Evolutionary conservation across 2,113 vertebrate species (phyloP).

Genomic region (Pseudorectes ferrugineus): DNA sequence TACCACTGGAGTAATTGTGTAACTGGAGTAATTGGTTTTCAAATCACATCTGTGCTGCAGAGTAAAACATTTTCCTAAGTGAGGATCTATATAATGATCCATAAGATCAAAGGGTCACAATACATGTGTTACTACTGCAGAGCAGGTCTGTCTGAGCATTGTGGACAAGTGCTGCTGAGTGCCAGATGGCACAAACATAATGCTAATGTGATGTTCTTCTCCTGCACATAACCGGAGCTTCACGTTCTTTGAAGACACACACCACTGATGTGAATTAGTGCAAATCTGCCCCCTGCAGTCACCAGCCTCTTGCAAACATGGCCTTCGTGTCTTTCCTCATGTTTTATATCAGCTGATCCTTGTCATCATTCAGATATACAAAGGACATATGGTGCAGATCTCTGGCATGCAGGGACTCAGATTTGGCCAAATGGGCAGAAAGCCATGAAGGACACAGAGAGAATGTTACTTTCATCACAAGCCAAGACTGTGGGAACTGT

Average conservation of each 20-base stretch:
- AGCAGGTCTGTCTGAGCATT: neutral
- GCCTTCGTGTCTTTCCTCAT: neutral
- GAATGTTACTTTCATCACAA: constrained; percentile 44
- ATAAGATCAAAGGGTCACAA: neutral
- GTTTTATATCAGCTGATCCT: constrained; percentile 54
- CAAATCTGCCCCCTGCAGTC: constrained; percentile 44
- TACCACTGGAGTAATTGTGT: neutral
- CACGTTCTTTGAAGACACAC: neutral
- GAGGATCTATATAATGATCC: neutral
- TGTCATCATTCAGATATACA: constrained; percentile 34
- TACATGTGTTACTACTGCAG: neutral
- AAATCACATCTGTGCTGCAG: neutral
- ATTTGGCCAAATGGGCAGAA: constrained; percentile 13
- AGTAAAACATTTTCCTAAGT: neutral
- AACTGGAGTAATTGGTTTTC: neutral
- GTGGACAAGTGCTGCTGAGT: neutral
- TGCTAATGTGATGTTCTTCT: neutral
- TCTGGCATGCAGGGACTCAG: neutral
- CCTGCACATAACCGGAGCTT: neutral
- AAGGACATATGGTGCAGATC: neutral
- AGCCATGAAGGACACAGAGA: constrained; percentile 13
- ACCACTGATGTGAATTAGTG: neutral
- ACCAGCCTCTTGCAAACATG: neutral
- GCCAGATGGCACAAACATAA: neutral
- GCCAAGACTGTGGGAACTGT: constrained; percentile 47